Evolutionary conservation across 2,113 vertebrate genomes (phyloP).

Genomic region (Pygoscelis antarcticus): DNA sequence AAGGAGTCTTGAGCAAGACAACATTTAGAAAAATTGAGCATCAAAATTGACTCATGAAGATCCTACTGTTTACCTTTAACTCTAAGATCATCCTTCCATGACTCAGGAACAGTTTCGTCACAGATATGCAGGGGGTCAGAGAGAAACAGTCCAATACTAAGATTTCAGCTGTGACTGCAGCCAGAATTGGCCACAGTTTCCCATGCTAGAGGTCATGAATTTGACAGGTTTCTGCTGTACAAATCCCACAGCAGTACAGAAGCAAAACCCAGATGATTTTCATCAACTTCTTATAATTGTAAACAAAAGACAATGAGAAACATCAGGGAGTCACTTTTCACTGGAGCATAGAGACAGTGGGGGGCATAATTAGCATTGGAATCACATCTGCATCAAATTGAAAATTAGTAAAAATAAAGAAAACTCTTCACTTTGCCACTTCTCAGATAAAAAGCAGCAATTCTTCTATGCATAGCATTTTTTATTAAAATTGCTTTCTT

Average conservation of each 20-base stretch:
- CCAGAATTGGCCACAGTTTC: not conserved
- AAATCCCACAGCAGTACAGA: slow-evolving; percentile 55
- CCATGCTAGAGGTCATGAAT: slow-evolving; percentile 1
- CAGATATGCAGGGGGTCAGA: not conserved
- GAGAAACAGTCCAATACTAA: not conserved
- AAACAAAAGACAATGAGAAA: slow-evolving; percentile 69
- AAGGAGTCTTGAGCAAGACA: not conserved
- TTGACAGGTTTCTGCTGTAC: slow-evolving; percentile 55
- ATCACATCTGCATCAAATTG: slow-evolving; percentile 61
- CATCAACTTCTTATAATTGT: slow-evolving; percentile 61
- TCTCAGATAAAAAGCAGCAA: slow-evolving; percentile 34
- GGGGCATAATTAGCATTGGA: slow-evolving; percentile 63
- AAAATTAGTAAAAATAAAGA: slow-evolving; percentile 65
- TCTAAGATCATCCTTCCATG: not conserved
- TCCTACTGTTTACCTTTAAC: not conserved
- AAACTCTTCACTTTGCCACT: slow-evolving; percentile 41
- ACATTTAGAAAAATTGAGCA: not conserved
- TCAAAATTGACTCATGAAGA: not conserved
- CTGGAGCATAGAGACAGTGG: slow-evolving; percentile 37
- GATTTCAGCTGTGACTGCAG: not conserved
- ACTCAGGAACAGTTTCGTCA: not conserved
- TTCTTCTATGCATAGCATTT: not conserved
- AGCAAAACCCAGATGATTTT: slow-evolving; percentile 63
- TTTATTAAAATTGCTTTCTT: slow-evolving; percentile 36
- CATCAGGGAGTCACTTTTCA: slow-evolving; percentile 70